Conservation (phyloP, 2,113 vertebrate genomes). For the Semnornis frantzii region DNA sequence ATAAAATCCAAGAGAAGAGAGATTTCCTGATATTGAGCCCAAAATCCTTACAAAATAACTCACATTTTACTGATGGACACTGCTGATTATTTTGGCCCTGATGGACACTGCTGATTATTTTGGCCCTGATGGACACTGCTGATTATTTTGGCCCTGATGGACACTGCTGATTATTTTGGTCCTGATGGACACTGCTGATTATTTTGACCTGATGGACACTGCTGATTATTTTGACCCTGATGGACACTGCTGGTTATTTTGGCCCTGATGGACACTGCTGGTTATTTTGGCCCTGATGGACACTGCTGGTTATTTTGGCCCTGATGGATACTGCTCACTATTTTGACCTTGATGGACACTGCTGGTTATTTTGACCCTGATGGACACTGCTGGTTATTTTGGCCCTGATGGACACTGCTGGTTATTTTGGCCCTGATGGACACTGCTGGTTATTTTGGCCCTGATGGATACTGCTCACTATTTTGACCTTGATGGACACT, state of each 20-base stretch:
- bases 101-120: not conserved
- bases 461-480: too few relatives aligned
- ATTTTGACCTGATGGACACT: not conserved
- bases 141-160: not conserved
- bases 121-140: too few relatives aligned
- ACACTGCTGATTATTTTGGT: not conserved
- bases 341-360: not conserved
- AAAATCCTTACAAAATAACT: not conserved
- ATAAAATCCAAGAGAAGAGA: conserved; percentile 5
- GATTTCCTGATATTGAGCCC: not conserved
- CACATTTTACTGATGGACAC: not conserved
- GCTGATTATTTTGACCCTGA: not conserved
- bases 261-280: not conserved
- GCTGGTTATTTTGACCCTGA: not conserved
- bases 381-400: not conserved
- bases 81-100: not conserved
- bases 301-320: not conserved
- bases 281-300: not conserved
- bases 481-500: not conserved
- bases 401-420: too few relatives aligned
- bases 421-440: not conserved
- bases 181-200: too few relatives aligned
- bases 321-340: not conserved
- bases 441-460: not conserved
- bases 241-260: too few relatives aligned